Evolutionary conservation across 1,140 invertebrate species (phyloP), one percentile per base, ranked within the genome.

Genomic region (Polyergus mexicanus): DNA sequence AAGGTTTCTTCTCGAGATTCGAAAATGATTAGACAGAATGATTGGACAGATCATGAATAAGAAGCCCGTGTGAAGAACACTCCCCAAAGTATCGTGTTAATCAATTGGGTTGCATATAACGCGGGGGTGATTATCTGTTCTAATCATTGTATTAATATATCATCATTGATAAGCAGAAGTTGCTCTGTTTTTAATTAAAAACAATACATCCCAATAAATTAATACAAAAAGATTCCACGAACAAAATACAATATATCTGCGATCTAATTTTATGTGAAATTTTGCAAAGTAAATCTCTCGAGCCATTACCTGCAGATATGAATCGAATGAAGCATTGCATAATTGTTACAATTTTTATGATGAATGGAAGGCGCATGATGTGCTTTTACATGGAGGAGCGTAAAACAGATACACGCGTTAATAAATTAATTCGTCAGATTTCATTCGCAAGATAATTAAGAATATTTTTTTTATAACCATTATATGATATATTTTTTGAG

Each of bases 61-160:
- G 32, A 60, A 60, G 58, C 3, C 32, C 7, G 56, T 35, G 6
- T 22, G 22, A 75, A 19, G 0, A 47, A 65, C 6, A n/a, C 19
- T 11, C 38, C 3, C 25, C 1, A 41, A 63, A 63, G 19, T 19
- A 10, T 28, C 25, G 6, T n/a, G 22, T 32, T 25, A 28, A 66
- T 78, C 75, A 28, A 78, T 78, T 19, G 28, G 3, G 1, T 47
- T 47, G 41, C n/a, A 11, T 16, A 28, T 51, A 65, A 65, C 25
- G 2, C 19, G n/a, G 51, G 58, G 11, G 19, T 32, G 6, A 13
- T 65, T 65, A 75, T 65, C 22, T 41, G 2, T 47, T 28, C 10
- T 65, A 77, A 6, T 56, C 11, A n/a, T 6, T 28, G 10, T 7
- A 16, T 22, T 8, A 38, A 22, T 32, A 32, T 44, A 63, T 47